These are phyloP conservation scores for Gonocerus acuteangulatus DNA, from an alignment of 2,888 invertebrate genomes.

Conservation along the genomic window DNA sequence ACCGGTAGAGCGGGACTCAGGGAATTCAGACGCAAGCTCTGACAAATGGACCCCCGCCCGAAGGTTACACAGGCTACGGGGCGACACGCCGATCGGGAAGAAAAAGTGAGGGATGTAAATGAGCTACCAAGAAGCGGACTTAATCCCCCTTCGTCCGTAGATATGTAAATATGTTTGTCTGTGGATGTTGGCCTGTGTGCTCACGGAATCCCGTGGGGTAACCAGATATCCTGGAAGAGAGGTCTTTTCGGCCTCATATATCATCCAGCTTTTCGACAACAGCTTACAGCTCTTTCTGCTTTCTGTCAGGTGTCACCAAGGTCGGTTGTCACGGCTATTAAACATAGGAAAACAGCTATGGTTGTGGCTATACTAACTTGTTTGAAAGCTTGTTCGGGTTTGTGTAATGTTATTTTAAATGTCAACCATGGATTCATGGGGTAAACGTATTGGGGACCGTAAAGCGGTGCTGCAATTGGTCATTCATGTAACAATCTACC, in stretches of 20 bases:
- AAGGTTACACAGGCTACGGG: not conserved
- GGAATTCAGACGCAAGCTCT: not conserved
- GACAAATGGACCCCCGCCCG: slow-evolving; percentile 3
- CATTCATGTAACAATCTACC: too few relatives aligned
- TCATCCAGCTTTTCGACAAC: not conserved
- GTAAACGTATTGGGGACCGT: too few relatives aligned
- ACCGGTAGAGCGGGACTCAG: too few relatives aligned
- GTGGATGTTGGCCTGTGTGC: not conserved
- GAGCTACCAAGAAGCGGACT: slow-evolving; percentile 9
- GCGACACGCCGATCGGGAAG: not conserved
- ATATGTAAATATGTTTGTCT: slow-evolving; percentile 14
- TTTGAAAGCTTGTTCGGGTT: too few relatives aligned
- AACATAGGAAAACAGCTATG: not conserved
- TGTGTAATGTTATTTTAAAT: too few relatives aligned
- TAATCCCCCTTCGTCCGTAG: slow-evolving; percentile 1
- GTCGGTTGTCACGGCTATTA: not conserved
- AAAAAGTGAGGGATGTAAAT: slow-evolving; percentile 16
- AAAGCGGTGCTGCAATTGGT: too few relatives aligned
- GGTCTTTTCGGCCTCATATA: slow-evolving; percentile 1
- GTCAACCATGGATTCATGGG: too few relatives aligned
- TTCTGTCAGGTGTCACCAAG: slow-evolving; percentile 6
- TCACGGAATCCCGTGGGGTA: too few relatives aligned
- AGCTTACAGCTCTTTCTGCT: not conserved
- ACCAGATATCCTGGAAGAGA: too few relatives aligned
- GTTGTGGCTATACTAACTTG: too few relatives aligned